Base-by-base conservation (phyloP, 1,140 invertebrate species). In the Lasaia peninsularis region DNA sequence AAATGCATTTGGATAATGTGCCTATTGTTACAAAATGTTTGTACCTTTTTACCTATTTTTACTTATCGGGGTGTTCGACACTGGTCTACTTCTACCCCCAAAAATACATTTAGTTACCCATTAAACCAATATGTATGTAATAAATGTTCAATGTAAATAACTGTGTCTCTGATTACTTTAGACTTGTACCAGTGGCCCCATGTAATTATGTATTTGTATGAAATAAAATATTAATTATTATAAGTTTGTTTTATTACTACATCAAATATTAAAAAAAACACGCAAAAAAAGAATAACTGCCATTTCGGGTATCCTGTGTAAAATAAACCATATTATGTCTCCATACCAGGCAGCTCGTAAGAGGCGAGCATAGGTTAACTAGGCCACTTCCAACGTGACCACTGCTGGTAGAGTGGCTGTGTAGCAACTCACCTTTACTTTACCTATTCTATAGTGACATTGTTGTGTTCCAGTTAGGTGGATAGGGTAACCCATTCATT, bases 121-220 rank as follows among this genome's bases (percentile, higher is more conserved):
- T 40, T 4, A 40, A 16, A 40, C 37, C 37, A 40, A 40, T 40
- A 40, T 40, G 37, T 40, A 40, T 18, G 16, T 18, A 9, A 40
- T 40, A 40, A 40, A 44, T 44, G 16, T 44, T 20, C 12, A 9
- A 28, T 55, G 53, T 55, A 55, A 55, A 55, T 55, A 31, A 44
- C 52, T 40, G 49, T 57, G 35, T 63, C 44, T 52, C 52, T 55
- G 51, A 62, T 49, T 37, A 58, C 51, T 32, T 66, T 71, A 75
- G 69, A 73, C 74, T 79, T 77, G 75, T 70, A 86, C 78, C 78
- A 83, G 74, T 77, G 71, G 81, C 63, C 62, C 58, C 72, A 60
- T 60, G 62, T 69, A 62, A 63, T 79, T 73, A 78, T 67, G 67
- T 75, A 73, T 75, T 83, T 80, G 56, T 62, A 66, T 68, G 71